These are phyloP conservation scores for Sialia sialis DNA, from an alignment of 2,113 vertebrate genomes.

Conservation along the genomic window DNA sequence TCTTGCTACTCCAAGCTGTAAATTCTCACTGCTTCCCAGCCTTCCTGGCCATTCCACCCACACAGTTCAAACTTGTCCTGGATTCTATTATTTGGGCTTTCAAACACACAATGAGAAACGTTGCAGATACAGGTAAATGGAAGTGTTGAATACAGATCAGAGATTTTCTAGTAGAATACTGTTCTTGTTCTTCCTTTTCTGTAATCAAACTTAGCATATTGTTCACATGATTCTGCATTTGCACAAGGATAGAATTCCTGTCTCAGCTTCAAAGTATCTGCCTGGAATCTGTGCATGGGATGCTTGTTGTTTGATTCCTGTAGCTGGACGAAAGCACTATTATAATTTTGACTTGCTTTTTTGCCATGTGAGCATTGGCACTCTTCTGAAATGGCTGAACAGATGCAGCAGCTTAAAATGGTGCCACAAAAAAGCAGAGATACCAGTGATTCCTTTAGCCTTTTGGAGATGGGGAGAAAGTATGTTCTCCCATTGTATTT, in stretches of 20 bases:
- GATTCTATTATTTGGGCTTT: conserved; percentile 99
- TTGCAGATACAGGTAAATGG: conserved; percentile 92
- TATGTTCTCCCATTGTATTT: not conserved
- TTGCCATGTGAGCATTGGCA: not conserved
- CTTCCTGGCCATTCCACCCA: conserved; percentile 96
- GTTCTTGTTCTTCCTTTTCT: not conserved
- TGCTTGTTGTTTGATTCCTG: not conserved
- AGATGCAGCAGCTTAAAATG: not conserved
- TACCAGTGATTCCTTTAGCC: not conserved
- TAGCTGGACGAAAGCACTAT: not conserved
- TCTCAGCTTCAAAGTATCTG: not conserved
- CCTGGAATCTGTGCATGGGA: not conserved
- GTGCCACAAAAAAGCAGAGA: not conserved
- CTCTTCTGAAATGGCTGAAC: not conserved
- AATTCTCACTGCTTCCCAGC: conserved; percentile 99
- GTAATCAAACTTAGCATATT: not conserved
- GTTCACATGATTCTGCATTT: not conserved
- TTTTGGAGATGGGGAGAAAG: not conserved
- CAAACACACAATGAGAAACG: conserved; percentile 99
- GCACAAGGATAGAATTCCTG: not conserved
- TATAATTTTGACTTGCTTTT: not conserved
- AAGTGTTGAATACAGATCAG: not conserved
- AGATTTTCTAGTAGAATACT: not conserved
- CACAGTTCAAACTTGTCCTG: conserved; percentile 97
- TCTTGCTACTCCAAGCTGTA: conserved; percentile 96